These are phyloP conservation scores for Bergia sp. DNA, from an alignment of 92 coral and sea anemone genomes.

Conservation along the genomic window DNA sequence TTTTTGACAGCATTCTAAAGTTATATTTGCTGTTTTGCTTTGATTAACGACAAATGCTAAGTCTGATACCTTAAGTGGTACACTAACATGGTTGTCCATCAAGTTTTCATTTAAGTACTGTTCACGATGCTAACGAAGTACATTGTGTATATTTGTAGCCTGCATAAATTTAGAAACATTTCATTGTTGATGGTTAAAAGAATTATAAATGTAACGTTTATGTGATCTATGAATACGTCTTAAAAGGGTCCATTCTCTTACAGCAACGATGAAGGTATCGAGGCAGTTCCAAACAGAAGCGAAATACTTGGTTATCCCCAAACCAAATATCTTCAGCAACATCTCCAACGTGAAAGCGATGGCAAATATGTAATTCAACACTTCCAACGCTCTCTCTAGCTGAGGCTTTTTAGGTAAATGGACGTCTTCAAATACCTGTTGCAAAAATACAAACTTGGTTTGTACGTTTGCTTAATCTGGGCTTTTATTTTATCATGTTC, in stretches of 20 bases:
- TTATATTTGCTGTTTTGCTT: no score
- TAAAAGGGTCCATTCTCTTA: slow-evolving; percentile 44
- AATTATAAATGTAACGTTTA: neutral
- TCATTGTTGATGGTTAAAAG: neutral
- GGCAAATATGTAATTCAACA: slow-evolving; percentile 84
- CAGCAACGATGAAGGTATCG: slow-evolving; percentile 87
- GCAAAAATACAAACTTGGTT: neutral
- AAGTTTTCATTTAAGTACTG: no score
- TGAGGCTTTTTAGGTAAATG: slow-evolving; percentile 78
- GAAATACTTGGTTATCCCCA: slow-evolving; percentile 82
- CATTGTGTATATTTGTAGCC: no score
- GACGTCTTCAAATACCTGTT: slow-evolving; percentile 89
- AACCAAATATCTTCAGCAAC: slow-evolving; percentile 82
- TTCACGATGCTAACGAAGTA: no score
- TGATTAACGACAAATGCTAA: no score
- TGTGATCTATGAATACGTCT: neutral
- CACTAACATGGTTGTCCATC: no score
- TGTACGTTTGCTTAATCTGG: neutral
- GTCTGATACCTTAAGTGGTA: no score
- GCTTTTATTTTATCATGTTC: neutral
- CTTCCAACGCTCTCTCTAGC: slow-evolving; percentile 63
- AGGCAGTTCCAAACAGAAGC: slow-evolving; percentile 95
- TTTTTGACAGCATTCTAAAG: no score
- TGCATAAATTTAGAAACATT: no score
- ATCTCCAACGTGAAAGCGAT: slow-evolving; percentile 83